Conservation (phyloP, 2,113 vertebrate species). For the Arenaria interpres region DNA sequence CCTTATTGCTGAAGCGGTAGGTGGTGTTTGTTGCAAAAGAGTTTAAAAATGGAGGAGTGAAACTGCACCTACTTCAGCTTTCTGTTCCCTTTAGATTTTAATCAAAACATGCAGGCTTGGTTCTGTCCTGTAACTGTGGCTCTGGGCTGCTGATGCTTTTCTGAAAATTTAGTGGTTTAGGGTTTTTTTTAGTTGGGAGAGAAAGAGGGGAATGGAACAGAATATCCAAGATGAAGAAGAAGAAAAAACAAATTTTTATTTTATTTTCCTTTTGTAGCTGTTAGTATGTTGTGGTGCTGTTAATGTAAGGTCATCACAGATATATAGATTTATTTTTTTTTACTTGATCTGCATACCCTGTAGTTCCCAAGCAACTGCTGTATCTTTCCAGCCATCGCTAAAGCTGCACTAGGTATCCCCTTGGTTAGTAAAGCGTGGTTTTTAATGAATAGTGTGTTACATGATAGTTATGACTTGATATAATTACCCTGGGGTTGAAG, state of each 20-base stretch:
- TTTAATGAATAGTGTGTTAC: background rate
- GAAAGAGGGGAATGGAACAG: background rate
- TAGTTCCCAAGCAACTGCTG: background rate
- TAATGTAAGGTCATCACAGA: background rate
- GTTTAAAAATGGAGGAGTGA: background rate
- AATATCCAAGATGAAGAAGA: background rate
- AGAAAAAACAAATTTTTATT: background rate
- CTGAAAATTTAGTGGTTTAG: background rate
- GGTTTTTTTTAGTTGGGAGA: background rate
- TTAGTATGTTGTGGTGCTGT: background rate
- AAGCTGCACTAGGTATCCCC: background rate
- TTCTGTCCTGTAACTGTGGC: background rate
- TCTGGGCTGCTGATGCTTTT: background rate
- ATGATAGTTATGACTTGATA: fast-evolving
- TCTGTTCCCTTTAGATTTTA: background rate
- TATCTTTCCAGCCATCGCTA: fast-evolving
- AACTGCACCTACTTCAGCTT: background rate
- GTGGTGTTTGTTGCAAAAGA: background rate
- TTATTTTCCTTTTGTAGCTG: background rate
- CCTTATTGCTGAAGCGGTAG: background rate
- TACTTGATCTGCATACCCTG: background rate
- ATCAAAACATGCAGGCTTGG: fast-evolving
- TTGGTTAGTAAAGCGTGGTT: background rate
- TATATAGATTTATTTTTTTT: background rate
- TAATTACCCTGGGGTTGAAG: background rate